Conservation (phyloP, 2,113 vertebrate species). For the Fregata magnificens region DNA sequence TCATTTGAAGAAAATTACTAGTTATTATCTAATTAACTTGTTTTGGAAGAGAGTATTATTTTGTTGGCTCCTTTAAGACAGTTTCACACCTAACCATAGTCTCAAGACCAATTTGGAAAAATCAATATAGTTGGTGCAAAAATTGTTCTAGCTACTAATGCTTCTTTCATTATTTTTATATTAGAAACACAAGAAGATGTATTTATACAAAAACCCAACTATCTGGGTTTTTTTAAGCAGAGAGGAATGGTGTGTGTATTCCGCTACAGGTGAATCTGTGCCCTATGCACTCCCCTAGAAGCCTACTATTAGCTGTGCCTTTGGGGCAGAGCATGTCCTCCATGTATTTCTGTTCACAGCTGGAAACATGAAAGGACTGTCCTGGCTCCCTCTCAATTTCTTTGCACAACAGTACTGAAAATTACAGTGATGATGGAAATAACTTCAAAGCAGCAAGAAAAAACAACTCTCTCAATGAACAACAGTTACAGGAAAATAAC, state of each 20-base stretch:
- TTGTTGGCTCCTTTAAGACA: neutral
- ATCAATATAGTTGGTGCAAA: neutral
- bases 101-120: neutral
- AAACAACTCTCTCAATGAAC: neutral
- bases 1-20: neutral
- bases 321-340: neutral
- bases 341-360: neutral
- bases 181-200: neutral
- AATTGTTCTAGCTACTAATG: neutral
- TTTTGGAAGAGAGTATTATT: neutral
- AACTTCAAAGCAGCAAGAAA: constrained; percentile 48
- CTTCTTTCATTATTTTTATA: neutral
- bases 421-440: constrained; percentile 45
- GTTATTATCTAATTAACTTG: neutral
- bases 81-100: neutral
- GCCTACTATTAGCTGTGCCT: neutral
- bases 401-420: constrained; percentile 9
- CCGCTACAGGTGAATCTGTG: neutral
- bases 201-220: neutral
- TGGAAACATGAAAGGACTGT: constrained; percentile 42
- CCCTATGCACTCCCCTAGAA: neutral
- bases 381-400: neutral
- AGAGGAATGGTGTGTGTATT: neutral
- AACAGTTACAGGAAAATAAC: neutral
- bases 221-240: neutral